phyloP scores from a whole-genome alignment of 2,888 invertebrate species.

The Neocrepidodera transversa region DNA sequence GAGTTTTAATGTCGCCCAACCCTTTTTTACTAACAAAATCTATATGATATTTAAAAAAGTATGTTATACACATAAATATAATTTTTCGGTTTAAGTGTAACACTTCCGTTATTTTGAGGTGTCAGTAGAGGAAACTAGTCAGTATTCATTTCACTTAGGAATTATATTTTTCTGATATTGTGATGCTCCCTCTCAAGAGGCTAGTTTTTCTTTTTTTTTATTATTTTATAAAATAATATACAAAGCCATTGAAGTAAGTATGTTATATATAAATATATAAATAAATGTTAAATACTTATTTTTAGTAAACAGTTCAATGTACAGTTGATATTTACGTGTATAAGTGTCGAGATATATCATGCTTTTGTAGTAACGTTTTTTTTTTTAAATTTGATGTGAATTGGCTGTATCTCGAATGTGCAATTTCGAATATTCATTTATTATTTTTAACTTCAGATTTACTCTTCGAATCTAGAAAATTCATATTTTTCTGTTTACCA shows the following conservation, averaged over 20 bases:
- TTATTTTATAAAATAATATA: slow-evolving; percentile 33
- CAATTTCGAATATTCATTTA: neutral
- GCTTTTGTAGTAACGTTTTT: slow-evolving; percentile 41
- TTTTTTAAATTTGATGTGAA: slow-evolving; percentile 24
- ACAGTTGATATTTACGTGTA: slow-evolving; percentile 41
- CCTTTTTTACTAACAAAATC: too few species aligned
- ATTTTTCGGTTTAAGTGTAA: too few species aligned
- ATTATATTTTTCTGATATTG: slow-evolving; percentile 24
- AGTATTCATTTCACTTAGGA: neutral
- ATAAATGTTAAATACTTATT: slow-evolving; percentile 41
- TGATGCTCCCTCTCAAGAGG: slow-evolving; percentile 32
- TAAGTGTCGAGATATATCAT: slow-evolving; percentile 35
- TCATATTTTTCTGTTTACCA: neutral
- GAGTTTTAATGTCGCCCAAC: too few species aligned
- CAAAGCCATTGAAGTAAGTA: slow-evolving; percentile 30
- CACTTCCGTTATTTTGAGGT: too few species aligned
- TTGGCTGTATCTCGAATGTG: slow-evolving; percentile 6
- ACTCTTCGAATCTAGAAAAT: neutral
- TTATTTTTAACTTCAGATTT: too few species aligned
- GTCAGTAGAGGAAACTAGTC: too few species aligned
- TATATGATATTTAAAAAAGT: too few species aligned
- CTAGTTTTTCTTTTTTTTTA: slow-evolving; percentile 29
- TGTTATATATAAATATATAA: slow-evolving; percentile 38
- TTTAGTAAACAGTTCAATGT: slow-evolving; percentile 45
- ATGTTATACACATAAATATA: too few species aligned